A percentile compares a stretch with the other conserved stretches of the same genome.
Evolutionary conservation across 92 coral and sea anemone species (phyloP).

Genomic region (Scolanthus callimorphus): DNA sequence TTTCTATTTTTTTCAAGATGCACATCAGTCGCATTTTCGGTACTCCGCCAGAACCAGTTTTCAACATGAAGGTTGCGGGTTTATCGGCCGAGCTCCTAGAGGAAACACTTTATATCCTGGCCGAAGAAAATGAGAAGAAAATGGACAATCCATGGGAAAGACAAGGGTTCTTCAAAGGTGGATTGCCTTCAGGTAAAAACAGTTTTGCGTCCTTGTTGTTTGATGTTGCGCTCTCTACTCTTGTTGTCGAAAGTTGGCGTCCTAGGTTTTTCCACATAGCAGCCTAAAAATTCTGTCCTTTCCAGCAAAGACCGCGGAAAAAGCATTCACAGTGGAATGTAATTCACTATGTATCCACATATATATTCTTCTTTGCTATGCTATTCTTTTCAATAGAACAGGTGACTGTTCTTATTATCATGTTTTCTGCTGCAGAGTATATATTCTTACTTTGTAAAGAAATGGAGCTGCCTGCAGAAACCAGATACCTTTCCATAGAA

Average conservation of each 20-base stretch:
- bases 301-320: too few relatives aligned
- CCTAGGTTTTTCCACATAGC: too few relatives aligned
- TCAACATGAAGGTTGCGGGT: conserved; percentile 84
- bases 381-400: too few relatives aligned
- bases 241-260: too few relatives aligned
- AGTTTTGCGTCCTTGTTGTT: too few relatives aligned
- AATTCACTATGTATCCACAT: too few relatives aligned
- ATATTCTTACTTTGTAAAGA: conserved; percentile 85
- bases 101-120: conserved; percentile 86
- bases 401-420: too few relatives aligned
- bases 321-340: too few relatives aligned
- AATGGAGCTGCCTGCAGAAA: conserved; percentile 74
- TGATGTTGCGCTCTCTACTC: too few relatives aligned
- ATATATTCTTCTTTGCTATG: neutral
- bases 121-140: conserved; percentile 90
- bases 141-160: conserved; percentile 80
- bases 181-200: conserved; percentile 70
- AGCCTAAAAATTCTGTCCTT: too few relatives aligned
- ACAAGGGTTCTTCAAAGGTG: conserved; percentile 91
- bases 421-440: conserved; percentile 57
- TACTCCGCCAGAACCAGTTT: conserved; percentile 99
- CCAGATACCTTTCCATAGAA: conserved; percentile 87
- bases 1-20: conserved; percentile 56
- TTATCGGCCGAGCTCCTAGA: conserved; percentile 88
- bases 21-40: conserved; percentile 85